Conservation (phyloP, 2,113 vertebrate genomes). For the Malurus elegans region DNA sequence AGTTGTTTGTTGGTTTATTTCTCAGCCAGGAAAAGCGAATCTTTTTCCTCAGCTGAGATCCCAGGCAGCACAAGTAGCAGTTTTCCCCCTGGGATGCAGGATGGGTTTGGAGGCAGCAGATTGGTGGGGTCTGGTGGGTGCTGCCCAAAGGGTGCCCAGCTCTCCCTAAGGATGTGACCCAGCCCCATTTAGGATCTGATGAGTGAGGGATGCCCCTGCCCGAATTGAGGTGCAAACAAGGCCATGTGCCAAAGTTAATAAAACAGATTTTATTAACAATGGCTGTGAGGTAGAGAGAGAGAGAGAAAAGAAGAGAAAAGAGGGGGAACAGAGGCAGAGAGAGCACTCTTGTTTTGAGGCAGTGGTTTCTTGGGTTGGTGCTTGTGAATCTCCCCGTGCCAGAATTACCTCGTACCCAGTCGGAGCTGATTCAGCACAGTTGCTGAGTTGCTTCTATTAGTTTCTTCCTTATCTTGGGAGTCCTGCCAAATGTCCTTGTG, state of each 20-base stretch:
- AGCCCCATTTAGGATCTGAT: not conserved
- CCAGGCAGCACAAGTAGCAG: not conserved
- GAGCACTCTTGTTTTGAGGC: not conserved
- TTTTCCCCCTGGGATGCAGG: not conserved
- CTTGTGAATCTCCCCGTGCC: not conserved
- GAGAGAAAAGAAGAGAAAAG: not conserved
- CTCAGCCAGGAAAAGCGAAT: not conserved
- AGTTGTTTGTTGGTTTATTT: not conserved
- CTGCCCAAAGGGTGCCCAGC: not conserved
- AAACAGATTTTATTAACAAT: not conserved
- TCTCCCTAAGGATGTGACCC: not conserved
- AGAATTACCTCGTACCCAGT: not conserved
- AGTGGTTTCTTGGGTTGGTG: not conserved
- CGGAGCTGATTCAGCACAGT: not conserved
- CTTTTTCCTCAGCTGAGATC: not conserved
- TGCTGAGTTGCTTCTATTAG: not conserved
- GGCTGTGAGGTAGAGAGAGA: not conserved
- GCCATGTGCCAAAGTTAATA: not conserved
- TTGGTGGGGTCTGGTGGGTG: not conserved
- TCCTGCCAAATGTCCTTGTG: not conserved
- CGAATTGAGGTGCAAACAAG: accelerated
- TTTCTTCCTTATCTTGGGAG: conserved; percentile 1
- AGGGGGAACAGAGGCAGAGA: not conserved
- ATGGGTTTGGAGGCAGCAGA: not conserved
- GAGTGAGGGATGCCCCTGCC: not conserved